Evolutionary conservation across 2,113 vertebrate species (phyloP).

Genomic region (Myotis davidii): DNA sequence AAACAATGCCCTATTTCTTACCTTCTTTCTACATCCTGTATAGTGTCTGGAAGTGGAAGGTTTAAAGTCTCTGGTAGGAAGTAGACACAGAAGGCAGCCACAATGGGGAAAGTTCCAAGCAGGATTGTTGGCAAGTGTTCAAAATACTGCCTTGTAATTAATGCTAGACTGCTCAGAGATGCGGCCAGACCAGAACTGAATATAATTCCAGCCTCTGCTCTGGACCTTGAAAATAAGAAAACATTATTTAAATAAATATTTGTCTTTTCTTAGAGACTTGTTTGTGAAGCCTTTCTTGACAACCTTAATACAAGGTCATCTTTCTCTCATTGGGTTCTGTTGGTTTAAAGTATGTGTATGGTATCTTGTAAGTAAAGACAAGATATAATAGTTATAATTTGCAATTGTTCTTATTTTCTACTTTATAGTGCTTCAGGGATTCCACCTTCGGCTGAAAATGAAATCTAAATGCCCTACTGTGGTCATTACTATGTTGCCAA

Average conservation of each 20-base stretch:
- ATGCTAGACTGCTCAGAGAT: not conserved
- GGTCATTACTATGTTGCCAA: not conserved
- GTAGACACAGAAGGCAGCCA: slow-evolving; percentile 82
- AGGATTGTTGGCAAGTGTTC: slow-evolving; percentile 86
- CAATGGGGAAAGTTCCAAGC: slow-evolving; percentile 83
- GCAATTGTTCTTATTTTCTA: not conserved
- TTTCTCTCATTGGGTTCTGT: not conserved
- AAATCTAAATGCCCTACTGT: not conserved
- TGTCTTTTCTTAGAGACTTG: not conserved
- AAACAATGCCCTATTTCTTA: not conserved
- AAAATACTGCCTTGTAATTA: slow-evolving; percentile 85
- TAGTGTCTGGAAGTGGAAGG: slow-evolving; percentile 87
- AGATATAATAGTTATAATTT: not conserved
- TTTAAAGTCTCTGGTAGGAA: slow-evolving; percentile 90
- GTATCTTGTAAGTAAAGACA: not conserved
- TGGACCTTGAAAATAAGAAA: not conserved
- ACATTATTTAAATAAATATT: not conserved
- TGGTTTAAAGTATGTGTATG: not conserved
- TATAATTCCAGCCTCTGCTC: not conserved
- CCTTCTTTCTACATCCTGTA: slow-evolving; percentile 88
- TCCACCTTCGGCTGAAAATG: not conserved
- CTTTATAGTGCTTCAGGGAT: not conserved
- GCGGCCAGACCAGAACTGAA: not conserved
- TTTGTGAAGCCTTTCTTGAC: not conserved
- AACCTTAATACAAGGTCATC: not conserved